Evolutionary conservation across 2,113 vertebrate species (phyloP).

Genomic region (Oxygymnocypris stewartii): DNA sequence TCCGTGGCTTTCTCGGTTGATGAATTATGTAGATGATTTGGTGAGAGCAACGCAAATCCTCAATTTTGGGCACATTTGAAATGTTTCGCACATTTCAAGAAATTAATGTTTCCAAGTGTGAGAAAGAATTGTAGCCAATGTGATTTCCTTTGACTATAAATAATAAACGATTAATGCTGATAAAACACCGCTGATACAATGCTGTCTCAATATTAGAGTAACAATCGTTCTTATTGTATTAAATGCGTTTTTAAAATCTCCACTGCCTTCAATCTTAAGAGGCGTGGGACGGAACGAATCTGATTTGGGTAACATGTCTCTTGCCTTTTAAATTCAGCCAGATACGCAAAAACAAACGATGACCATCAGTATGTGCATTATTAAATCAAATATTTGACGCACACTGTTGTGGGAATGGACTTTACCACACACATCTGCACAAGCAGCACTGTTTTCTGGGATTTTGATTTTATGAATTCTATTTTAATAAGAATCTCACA

Average conservation of each 20-base stretch:
- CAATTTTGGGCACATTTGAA: background rate
- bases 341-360: conserved; percentile 60
- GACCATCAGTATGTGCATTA: conserved; percentile 68
- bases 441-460: background rate
- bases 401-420: conserved; percentile 53
- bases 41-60: conserved; percentile 23
- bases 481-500: background rate
- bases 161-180: conserved; percentile 7
- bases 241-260: background rate
- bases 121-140: background rate
- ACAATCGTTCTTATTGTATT: background rate
- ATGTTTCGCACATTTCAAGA: background rate
- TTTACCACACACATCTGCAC: background rate
- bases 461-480: background rate
- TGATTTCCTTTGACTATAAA: background rate
- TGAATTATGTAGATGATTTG: conserved; percentile 55
- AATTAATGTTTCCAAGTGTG: background rate
- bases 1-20: conserved; percentile 39
- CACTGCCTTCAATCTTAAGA: background rate
- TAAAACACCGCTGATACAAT: background rate
- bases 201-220: background rate
- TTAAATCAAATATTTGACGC: conserved; percentile 72
- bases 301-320: conserved; percentile 55
- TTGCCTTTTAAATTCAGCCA: conserved; percentile 57
- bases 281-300: conserved; percentile 44